phyloP scores from a whole-genome alignment of 2,113 vertebrate genomes.

The Peromyscus californicus region DNA sequence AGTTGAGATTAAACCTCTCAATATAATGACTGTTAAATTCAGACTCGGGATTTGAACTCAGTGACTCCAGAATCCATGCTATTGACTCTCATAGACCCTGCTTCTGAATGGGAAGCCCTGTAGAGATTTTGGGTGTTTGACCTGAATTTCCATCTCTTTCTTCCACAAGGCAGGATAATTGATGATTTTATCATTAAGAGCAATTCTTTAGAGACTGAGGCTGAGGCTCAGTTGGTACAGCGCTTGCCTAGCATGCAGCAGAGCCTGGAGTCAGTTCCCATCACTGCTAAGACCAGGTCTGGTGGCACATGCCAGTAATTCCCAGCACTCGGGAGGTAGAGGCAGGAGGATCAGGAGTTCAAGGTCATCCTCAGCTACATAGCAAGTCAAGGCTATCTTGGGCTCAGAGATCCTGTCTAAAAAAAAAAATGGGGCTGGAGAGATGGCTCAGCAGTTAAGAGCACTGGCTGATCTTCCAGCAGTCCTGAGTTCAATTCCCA shows the following conservation, averaged over 20 bases:
- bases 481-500: background rate
- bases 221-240: background rate
- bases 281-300: background rate
- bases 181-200: background rate
- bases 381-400: background rate
- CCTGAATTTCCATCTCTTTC: background rate
- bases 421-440: background rate
- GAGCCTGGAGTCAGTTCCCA: background rate
- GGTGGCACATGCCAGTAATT: background rate
- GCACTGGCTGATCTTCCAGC: background rate
- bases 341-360: background rate
- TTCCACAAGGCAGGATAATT: background rate
- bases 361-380: background rate
- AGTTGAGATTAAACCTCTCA: background rate
- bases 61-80: background rate
- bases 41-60: background rate
- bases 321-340: background rate
- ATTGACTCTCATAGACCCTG: background rate
- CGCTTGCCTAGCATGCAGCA: background rate
- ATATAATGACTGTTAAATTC: background rate
- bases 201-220: background rate
- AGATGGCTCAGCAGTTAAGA: background rate
- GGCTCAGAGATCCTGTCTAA: background rate
- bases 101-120: background rate
- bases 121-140: background rate